Evolutionary conservation across 2,113 vertebrate genomes (phyloP).

Genomic region (Amazona vittata): DNA sequence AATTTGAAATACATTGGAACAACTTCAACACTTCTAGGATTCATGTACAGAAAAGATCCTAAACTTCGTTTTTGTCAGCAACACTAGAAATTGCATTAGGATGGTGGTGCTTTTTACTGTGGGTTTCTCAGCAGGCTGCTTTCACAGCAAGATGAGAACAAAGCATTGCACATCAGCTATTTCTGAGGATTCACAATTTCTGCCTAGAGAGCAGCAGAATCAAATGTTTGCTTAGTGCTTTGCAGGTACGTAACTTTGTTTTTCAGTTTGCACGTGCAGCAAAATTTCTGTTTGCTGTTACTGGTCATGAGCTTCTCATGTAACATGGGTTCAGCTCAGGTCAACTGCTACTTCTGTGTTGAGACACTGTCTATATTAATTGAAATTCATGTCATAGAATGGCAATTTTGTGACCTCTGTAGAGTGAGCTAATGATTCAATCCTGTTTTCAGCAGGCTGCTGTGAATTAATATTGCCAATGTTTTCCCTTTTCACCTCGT

Average conservation of each 20-base stretch:
- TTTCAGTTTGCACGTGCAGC: neutral
- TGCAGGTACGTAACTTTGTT: neutral
- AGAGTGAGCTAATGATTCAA: neutral
- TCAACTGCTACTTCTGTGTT: neutral
- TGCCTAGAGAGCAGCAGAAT: neutral
- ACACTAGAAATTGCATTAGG: neutral
- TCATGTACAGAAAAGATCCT: neutral
- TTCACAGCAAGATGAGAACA: neutral
- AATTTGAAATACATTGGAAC: neutral
- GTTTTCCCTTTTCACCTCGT: neutral
- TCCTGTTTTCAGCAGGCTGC: neutral
- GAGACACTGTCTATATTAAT: constrained; percentile 7
- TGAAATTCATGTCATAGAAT: constrained; percentile 33
- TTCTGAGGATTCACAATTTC: neutral
- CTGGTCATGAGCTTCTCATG: neutral
- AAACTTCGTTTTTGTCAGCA: neutral
- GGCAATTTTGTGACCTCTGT: neutral
- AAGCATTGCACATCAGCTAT: neutral
- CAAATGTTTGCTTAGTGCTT: neutral
- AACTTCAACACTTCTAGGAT: neutral
- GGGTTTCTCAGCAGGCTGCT: neutral
- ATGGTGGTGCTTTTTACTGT: neutral
- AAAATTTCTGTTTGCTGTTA: neutral
- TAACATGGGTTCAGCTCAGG: constrained; percentile 16
- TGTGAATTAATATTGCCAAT: neutral